Evolutionary conservation across 2,888 invertebrate species (phyloP).

Genomic region (Drosophila mimetica): DNA sequence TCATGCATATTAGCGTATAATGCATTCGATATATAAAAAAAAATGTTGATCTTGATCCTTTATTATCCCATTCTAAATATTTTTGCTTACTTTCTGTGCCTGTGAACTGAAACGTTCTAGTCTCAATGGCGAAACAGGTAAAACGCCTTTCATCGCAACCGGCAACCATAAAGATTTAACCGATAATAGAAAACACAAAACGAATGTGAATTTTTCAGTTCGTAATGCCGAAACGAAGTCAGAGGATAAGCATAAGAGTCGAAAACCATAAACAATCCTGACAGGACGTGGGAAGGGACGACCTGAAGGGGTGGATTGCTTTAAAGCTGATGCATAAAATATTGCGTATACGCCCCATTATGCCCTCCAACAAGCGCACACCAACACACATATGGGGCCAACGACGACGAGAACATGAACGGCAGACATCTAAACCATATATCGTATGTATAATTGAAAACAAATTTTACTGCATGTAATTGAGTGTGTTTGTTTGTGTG

Average conservation of each 20-base stretch:
- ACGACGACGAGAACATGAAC: conserved; percentile 11
- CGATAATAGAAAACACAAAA: conserved; percentile 31
- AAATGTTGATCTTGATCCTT: too few relatives aligned
- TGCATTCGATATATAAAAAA: too few relatives aligned
- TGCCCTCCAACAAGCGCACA: conserved; percentile 19
- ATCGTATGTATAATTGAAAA: conserved; percentile 77
- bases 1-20: too few relatives aligned
- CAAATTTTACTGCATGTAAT: conserved; percentile 77
- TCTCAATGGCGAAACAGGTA: background rate
- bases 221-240: conserved; percentile 32
- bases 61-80: too few relatives aligned
- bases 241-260: conserved; percentile 14
- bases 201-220: conserved; percentile 26
- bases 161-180: conserved; percentile 37
- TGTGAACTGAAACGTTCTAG: background rate
- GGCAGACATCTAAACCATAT: conserved; percentile 42
- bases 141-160: conserved; percentile 5
- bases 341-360: conserved; percentile 69
- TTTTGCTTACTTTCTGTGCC: background rate
- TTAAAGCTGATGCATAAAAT: conserved; percentile 56
- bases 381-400: background rate
- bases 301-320: conserved; percentile 32
- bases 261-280: conserved; percentile 29
- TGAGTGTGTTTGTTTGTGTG: conserved; percentile 51
- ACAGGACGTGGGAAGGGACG: background rate